A percentile compares a stretch with the other conserved stretches of the same genome.
These are phyloP conservation scores for Sitobion miscanthi DNA, from an alignment of 1,140 invertebrate species.

Conservation along the genomic window DNA sequence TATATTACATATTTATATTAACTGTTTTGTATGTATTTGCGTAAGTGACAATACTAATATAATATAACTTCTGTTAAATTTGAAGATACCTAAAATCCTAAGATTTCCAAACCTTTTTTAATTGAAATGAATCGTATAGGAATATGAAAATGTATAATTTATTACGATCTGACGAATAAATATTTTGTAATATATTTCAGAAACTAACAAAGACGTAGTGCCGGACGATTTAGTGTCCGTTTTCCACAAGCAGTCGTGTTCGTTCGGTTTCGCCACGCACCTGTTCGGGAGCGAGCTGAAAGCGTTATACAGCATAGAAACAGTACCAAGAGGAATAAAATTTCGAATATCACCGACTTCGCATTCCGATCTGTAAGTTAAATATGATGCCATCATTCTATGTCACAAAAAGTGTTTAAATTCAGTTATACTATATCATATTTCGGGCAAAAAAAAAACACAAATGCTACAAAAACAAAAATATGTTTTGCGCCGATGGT, in stretches of 20 bases:
- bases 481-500: neutral
- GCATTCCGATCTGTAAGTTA: constrained; percentile 78
- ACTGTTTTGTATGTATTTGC: no score
- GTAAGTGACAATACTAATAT: neutral
- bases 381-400: neutral
- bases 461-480: neutral
- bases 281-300: constrained; percentile 92
- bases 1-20: no score
- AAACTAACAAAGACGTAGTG: constrained; percentile 90
- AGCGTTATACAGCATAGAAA: constrained; percentile 81
- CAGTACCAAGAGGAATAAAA: constrained; percentile 79
- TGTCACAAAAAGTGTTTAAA: neutral
- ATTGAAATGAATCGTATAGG: no score
- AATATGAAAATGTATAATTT: no score
- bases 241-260: constrained; percentile 91
- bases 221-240: constrained; percentile 90
- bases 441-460: neutral
- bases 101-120: no score
- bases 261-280: constrained; percentile 94
- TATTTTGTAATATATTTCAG: constrained; percentile 62
- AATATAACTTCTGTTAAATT: no score
- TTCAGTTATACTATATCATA: neutral
- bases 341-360: constrained; percentile 92
- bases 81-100: no score
- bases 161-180: neutral